Base-by-base conservation (phyloP, 2,113 vertebrate genomes). In the Epinephelus fuscoguttatus region DNA sequence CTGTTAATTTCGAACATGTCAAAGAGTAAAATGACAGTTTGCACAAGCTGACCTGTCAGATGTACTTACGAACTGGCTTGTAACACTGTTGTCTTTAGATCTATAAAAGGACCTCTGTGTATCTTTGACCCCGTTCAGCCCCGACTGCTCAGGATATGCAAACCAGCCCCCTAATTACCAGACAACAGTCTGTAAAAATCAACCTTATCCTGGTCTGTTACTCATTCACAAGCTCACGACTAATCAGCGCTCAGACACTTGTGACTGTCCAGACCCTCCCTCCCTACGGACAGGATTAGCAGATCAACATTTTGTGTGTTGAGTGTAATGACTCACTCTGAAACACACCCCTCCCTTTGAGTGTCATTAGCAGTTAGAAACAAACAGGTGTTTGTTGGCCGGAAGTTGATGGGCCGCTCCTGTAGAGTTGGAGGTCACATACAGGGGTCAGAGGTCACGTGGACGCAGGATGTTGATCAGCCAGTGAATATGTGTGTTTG, bases 361-460 rank as follows among this genome's bases (percentile, higher is more conserved):
- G 18, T 61, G 82, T 81, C 68, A 60, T 78, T 73, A 73, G 27
- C 72, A 6, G 42, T 45, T 66, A 50, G 81, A 73, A 82, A 89
- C 82, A 92, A 93, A 90, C 82, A 92, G 88, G 89, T 95, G 93
- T 91, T 91, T 94, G 94, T 94, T 84, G 85, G 86, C 53, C 59
- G 47, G 84, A 84, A 49, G 81, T 75, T 62, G 63, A 40, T 0
- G 37, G 71, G 49, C 56, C 52, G 61, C 88, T 91, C 66, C 63
- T 86, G 69, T 18, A 25, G 84, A 85, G 87, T 88, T 78, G 73
- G 70, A 84, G 89, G 72, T 91, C 70, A 82, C 18, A 64, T 62
- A 71, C 80, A 60, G 56, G 55, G 93, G 82, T 94, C 92, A 93
- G 68, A 88, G 93, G 90, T 95, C 89, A 84, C 40, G 42, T 85